Percentiles rank a stretch among this genome's conserved stretches.
phyloP scores from a whole-genome alignment of 2,113 vertebrate species.

The Myiopsitta monachus region DNA sequence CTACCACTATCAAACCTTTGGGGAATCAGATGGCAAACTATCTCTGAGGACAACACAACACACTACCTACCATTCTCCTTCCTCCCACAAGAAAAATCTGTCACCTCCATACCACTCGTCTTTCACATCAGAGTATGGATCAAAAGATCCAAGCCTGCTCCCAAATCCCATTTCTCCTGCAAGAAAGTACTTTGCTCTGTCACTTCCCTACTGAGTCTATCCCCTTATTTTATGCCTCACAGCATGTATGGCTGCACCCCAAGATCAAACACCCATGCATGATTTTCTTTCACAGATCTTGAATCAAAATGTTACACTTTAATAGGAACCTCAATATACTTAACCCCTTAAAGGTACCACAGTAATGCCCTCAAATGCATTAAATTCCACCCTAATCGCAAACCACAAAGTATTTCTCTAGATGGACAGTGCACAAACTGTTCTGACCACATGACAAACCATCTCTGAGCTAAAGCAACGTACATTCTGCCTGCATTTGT shows the following conservation, averaged over 20 bases:
- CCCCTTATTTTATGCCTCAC: slow-evolving; percentile 70
- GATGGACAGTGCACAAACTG: slow-evolving; percentile 2
- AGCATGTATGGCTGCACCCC: slow-evolving; percentile 65
- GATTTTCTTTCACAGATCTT: slow-evolving; percentile 71
- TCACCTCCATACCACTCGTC: slow-evolving; percentile 50
- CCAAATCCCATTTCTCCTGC: slow-evolving; percentile 71
- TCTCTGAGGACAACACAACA: slow-evolving; percentile 11
- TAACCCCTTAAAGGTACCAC: slow-evolving; percentile 65
- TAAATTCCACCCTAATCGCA: slow-evolving; percentile 47
- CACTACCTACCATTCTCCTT: slow-evolving; percentile 4
- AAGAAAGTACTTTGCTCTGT: slow-evolving; percentile 70
- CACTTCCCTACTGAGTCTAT: slow-evolving; percentile 67
- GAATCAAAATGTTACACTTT: slow-evolving; percentile 67
- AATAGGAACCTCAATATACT: slow-evolving; percentile 61
- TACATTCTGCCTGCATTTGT: background rate
- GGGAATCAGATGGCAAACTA: slow-evolving; percentile 39
- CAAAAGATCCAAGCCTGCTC: slow-evolving; percentile 62
- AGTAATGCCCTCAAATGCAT: slow-evolving; percentile 55
- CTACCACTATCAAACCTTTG: background rate
- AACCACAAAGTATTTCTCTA: slow-evolving; percentile 43
- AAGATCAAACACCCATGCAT: slow-evolving; percentile 69
- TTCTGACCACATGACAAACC: slow-evolving; percentile 24
- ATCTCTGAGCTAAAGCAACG: background rate
- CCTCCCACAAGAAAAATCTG: slow-evolving; percentile 44
- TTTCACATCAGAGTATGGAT: slow-evolving; percentile 53